A percentile compares a stretch with the other conserved stretches of the same genome.
Evolutionary conservation across 2,113 vertebrate species (phyloP).

Genomic region (Hydrolagus affinis): DNA sequence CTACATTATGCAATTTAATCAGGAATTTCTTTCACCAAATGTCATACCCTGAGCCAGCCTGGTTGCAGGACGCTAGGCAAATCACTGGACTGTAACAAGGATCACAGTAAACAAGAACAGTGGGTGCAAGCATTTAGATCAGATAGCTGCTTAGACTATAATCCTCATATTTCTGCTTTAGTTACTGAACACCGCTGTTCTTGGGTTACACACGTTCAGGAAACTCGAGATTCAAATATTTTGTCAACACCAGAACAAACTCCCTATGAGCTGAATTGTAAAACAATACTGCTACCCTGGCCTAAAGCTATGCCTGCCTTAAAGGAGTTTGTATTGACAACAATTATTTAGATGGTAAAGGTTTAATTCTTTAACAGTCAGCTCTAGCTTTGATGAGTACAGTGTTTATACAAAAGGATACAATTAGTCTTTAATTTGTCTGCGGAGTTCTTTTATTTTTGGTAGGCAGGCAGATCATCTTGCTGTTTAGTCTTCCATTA

Average conservation of each 20-base stretch:
- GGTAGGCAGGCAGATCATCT: not conserved
- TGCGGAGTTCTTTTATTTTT: not conserved
- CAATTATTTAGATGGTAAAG: not conserved
- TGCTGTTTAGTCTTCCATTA: slow-evolving; percentile 7
- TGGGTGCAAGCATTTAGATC: too few relatives aligned
- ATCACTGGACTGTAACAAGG: too few relatives aligned
- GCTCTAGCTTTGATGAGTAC: not conserved
- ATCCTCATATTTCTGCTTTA: not conserved
- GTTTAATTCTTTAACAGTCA: not conserved
- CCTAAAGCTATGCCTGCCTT: not conserved
- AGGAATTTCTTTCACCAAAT: too few relatives aligned
- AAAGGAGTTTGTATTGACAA: not conserved
- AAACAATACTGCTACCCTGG: not conserved
- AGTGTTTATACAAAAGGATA: not conserved
- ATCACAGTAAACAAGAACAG: too few relatives aligned
- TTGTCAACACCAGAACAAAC: not conserved
- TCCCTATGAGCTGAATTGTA: not conserved
- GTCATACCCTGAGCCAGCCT: too few relatives aligned
- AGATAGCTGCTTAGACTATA: too few relatives aligned
- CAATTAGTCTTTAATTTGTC: slow-evolving; percentile 9
- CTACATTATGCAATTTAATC: too few relatives aligned
- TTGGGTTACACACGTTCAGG: not conserved
- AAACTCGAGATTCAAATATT: not conserved
- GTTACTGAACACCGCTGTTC: not conserved
- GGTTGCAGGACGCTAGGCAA: too few relatives aligned